These are phyloP conservation scores for Anthoscopus minutus DNA, from an alignment of 2,113 vertebrate species.

Conservation along the genomic window DNA sequence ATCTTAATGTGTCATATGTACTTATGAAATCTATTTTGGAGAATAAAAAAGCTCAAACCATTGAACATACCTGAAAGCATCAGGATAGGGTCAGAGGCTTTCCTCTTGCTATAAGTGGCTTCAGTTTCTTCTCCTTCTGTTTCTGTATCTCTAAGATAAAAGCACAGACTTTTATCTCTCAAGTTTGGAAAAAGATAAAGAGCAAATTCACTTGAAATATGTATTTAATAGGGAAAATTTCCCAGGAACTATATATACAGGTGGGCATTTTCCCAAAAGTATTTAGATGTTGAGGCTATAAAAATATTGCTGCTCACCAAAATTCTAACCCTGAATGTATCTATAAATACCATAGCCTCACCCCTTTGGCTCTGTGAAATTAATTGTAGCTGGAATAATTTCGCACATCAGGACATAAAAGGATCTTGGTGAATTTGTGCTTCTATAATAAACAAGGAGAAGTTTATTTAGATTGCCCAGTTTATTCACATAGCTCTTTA, in stretches of 20 bases:
- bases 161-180: neutral
- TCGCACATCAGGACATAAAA: neutral
- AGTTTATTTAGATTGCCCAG: neutral
- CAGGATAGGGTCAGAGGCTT: neutral
- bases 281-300: neutral
- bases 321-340: neutral
- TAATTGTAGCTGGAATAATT: neutral
- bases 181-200: neutral
- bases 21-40: neutral
- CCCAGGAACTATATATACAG: neutral
- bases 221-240: neutral
- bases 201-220: neutral
- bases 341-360: conserved; percentile 18
- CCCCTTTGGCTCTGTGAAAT: neutral
- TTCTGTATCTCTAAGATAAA: neutral
- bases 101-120: neutral
- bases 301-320: neutral
- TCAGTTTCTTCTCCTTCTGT: neutral
- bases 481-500: neutral
- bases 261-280: neutral
- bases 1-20: neutral
- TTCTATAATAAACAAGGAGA: conserved; percentile 23
- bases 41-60: neutral
- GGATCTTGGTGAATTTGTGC: neutral
- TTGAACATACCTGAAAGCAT: neutral